Evolutionary conservation across 2,888 invertebrate species (phyloP), one percentile per base, ranked within the genome.

Genomic region (Perdita meconis): DNA sequence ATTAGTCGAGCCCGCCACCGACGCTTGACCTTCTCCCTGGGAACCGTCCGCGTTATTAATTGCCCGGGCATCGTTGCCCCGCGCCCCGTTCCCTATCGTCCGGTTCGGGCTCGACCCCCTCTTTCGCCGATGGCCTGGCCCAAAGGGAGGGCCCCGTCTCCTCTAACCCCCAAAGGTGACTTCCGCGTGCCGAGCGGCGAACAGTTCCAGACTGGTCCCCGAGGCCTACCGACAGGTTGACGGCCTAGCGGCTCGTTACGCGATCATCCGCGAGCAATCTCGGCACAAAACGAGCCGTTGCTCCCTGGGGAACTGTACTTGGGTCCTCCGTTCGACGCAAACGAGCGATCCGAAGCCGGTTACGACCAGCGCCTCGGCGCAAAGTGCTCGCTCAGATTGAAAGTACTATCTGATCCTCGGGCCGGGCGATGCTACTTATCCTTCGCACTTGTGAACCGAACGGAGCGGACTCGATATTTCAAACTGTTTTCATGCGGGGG

Each of bases 1-100:
- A 83, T 75, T 86, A 80, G 59, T 59, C 40, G 50, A 12, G 26
- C 51, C 69, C 57, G 57, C 36, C 36, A 53, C 38, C 50, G 71
- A 77, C 71, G 69, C 56, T 64, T 68, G 34, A 34, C 40, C 40
- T 47, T 30, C 40, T 55, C 61, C 73, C 67, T 82, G 79, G 71
- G 78, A 84, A 79, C 67, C 78, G 71, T 70, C 80, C 82, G 78
- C 70, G 64, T 60, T 65, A 78, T 79, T 82, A 85, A 87, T 88
- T 85, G 84, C 80, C 75, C 81, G 84, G 85, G n/a, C n/a, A 88
- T 85, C 61, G 51, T 60, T 60, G 36, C 26, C 12, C 40, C 16
- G 24, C 36, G 12, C 22, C 55, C 50, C 38, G 42, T 26, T 26
- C 34, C 16, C 6, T n/a, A 34, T 44, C 22, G 8, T 55, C 38